Conservation (phyloP, 2,888 invertebrate species). For the Argynnis bischoffii region DNA sequence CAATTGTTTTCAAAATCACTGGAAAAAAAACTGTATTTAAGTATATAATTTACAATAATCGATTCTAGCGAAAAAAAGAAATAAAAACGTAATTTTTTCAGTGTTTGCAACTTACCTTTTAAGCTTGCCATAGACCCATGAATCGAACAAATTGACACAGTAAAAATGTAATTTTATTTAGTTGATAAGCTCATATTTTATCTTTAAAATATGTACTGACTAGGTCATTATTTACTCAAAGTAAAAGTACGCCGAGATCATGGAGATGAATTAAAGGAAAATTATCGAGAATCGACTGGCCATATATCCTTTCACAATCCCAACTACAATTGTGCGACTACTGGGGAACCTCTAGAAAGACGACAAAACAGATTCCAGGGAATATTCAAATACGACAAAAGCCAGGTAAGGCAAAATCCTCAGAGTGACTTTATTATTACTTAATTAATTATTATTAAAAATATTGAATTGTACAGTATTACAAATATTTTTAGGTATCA, state of each 20-base stretch:
- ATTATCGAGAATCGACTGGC: conserved; percentile 82
- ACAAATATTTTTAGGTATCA: too few species aligned
- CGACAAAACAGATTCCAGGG: conserved; percentile 72
- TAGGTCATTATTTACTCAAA: conserved; percentile 36
- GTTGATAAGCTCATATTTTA: background rate
- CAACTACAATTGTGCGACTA: conserved; percentile 86
- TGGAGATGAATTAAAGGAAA: conserved; percentile 63
- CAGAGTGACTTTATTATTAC: too few species aligned
- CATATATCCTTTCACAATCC: conserved; percentile 95
- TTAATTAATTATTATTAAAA: background rate
- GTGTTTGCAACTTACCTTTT: too few species aligned
- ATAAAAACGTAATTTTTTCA: too few species aligned
- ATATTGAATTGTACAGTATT: background rate
- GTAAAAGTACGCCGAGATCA: conserved; percentile 52
- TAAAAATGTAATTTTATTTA: background rate
- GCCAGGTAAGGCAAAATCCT: conserved; percentile 77
- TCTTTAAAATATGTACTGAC: conserved; percentile 13
- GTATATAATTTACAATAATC: too few species aligned
- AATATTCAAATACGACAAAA: conserved; percentile 90
- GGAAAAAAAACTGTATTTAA: too few species aligned
- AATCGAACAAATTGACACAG: too few species aligned
- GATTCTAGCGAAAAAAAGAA: too few species aligned
- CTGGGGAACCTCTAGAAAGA: conserved; percentile 61
- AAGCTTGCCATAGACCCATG: too few species aligned
- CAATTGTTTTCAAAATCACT: too few species aligned